phyloP scores from a whole-genome alignment of 2,888 invertebrate genomes.

The Ophioninae sp. region DNA sequence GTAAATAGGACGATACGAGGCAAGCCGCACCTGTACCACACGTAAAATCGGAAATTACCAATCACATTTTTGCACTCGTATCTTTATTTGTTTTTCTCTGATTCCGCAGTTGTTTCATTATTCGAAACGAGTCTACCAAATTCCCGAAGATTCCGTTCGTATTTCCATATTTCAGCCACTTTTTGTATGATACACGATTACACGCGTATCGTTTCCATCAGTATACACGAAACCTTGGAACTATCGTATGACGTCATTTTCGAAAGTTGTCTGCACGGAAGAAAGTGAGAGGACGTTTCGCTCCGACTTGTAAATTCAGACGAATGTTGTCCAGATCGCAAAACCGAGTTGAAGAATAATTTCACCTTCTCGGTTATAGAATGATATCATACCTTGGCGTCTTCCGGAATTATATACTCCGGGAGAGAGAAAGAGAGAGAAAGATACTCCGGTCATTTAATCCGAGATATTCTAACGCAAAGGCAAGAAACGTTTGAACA shows the following conservation, averaged over 20 bases:
- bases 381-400: slow-evolving; percentile 1
- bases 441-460: slow-evolving; percentile 15
- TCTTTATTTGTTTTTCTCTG: not conserved
- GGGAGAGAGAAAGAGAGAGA: not conserved
- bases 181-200: not conserved
- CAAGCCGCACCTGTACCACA: too few species aligned
- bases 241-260: slow-evolving; percentile 47
- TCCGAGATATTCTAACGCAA: not conserved
- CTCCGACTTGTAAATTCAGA: slow-evolving; percentile 53
- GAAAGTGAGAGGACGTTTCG: slow-evolving; percentile 64
- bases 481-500: not conserved
- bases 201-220: not conserved
- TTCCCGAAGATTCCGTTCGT: too few species aligned
- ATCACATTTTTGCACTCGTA: not conserved
- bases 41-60: too few species aligned
- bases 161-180: not conserved
- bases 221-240: slow-evolving; percentile 32
- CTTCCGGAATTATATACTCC: slow-evolving; percentile 14
- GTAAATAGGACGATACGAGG: too few species aligned
- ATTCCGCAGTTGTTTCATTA: not conserved
- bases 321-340: slow-evolving; percentile 47
- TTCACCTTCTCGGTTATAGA: slow-evolving; percentile 49
- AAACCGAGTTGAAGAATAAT: slow-evolving; percentile 51
- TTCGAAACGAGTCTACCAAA: not conserved
- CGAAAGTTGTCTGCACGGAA: slow-evolving; percentile 60